Conservation (phyloP, 2,888 invertebrate genomes). For the Choreutis nemorana region DNA sequence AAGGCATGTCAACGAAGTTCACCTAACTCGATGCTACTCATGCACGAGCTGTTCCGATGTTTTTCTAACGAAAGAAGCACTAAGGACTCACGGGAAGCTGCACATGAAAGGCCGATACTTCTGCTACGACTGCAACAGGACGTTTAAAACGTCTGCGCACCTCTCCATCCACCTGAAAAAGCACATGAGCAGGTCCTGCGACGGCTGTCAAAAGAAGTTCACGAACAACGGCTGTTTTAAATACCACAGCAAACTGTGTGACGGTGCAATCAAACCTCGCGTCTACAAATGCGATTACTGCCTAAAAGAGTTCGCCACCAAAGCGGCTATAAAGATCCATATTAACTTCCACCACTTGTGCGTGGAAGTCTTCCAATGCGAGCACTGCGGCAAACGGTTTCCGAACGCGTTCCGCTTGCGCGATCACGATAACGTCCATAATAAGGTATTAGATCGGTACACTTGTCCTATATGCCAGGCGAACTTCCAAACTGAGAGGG, state of each 20-base stretch:
- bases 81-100: constrained; percentile 15
- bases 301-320: constrained; percentile 17
- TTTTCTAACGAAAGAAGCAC: constrained; percentile 13
- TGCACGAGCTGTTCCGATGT: constrained; percentile 21
- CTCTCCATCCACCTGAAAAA: constrained; percentile 18
- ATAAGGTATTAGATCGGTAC: constrained; percentile 21
- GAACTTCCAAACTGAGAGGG: constrained; percentile 25
- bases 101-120: constrained; percentile 11
- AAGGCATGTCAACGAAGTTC: constrained; percentile 14
- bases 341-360: constrained; percentile 21
- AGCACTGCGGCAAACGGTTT: constrained; percentile 28
- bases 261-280: not conserved
- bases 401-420: constrained; percentile 17
- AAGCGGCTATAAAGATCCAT: constrained; percentile 18
- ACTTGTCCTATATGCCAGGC: constrained; percentile 22
- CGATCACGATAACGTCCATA: constrained; percentile 29
- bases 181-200: constrained; percentile 20
- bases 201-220: constrained; percentile 20
- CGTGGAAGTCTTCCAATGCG: constrained; percentile 19
- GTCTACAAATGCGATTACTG: constrained; percentile 31
- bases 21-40: constrained; percentile 15
- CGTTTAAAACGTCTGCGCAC: constrained; percentile 15
- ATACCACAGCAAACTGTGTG: constrained; percentile 19
- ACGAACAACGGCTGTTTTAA: constrained; percentile 22
- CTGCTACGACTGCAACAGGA: constrained; percentile 23